These are phyloP conservation scores for Ramphastos sulfuratus DNA, from an alignment of 2,113 vertebrate genomes.

Conservation along the genomic window DNA sequence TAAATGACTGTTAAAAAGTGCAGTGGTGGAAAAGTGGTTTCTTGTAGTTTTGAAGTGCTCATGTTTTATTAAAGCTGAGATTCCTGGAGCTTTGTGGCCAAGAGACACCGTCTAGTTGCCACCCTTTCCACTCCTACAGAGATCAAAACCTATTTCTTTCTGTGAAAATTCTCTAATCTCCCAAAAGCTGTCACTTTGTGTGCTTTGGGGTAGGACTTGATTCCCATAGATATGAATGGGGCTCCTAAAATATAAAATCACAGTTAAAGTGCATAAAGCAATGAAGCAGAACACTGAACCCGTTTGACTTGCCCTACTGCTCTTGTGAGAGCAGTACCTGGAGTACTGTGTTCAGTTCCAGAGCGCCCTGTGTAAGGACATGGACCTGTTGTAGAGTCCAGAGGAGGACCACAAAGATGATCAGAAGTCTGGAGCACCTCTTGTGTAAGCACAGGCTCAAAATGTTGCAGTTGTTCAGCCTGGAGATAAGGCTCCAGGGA, in stretches of 20 bases:
- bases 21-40: background rate
- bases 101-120: background rate
- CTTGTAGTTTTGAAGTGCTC: background rate
- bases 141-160: background rate
- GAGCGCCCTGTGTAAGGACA: too few species aligned
- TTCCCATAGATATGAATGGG: background rate
- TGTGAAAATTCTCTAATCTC: background rate
- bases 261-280: background rate
- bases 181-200: background rate
- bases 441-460: background rate
- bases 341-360: background rate
- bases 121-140: background rate
- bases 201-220: background rate
- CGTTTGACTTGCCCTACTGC: background rate
- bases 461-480: background rate
- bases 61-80: conserved; percentile 34
- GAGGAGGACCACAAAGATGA: too few species aligned
- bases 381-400: background rate
- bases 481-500: background rate
- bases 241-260: background rate
- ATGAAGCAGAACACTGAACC: background rate
- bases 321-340: too few species aligned
- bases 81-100: background rate
- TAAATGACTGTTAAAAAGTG: conserved; percentile 33
- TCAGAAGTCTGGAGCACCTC: background rate